A percentile compares a stretch with the other conserved stretches of the same genome.
phyloP scores from a whole-genome alignment of 2,797 vertebrate genomes.

The Delichon dasypus region DNA sequence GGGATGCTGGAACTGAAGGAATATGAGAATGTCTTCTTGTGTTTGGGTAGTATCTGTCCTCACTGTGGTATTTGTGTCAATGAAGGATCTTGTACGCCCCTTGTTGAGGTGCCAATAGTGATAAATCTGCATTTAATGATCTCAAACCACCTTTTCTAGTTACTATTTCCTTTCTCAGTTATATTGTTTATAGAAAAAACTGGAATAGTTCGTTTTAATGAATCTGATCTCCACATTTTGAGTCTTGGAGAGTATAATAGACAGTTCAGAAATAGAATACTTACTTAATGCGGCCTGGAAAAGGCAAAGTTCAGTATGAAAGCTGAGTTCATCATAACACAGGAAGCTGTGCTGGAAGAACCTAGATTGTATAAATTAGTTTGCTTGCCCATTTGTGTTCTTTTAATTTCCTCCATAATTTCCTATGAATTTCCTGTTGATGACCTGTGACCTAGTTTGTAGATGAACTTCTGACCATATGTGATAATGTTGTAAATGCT shows the following conservation, averaged over 20 bases:
- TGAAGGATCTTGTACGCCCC: background rate
- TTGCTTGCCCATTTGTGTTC: constrained; percentile 11
- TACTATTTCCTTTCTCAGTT: background rate
- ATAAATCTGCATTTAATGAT: background rate
- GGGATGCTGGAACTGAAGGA: background rate
- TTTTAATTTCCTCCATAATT: constrained; percentile 56
- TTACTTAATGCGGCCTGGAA: background rate
- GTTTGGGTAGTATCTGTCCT: background rate
- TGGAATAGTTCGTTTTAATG: background rate
- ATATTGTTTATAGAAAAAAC: background rate
- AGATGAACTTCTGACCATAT: constrained; percentile 12
- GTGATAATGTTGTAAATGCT: background rate
- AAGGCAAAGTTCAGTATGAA: constrained; percentile 32
- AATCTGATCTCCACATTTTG: background rate
- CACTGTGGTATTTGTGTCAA: background rate
- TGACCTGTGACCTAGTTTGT: constrained; percentile 34
- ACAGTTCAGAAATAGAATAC: constrained; percentile 31
- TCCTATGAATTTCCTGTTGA: constrained; percentile 62
- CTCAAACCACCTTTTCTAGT: background rate
- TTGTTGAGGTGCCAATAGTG: background rate
- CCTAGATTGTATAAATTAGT: constrained; percentile 34
- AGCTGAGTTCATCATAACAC: constrained; percentile 43
- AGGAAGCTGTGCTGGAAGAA: constrained; percentile 34
- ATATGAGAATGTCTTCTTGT: background rate
- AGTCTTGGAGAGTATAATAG: background rate